Percentiles rank a stretch among this genome's conserved stretches.
phyloP scores from a whole-genome alignment of 2,113 vertebrate species.

The Egretta garzetta region DNA sequence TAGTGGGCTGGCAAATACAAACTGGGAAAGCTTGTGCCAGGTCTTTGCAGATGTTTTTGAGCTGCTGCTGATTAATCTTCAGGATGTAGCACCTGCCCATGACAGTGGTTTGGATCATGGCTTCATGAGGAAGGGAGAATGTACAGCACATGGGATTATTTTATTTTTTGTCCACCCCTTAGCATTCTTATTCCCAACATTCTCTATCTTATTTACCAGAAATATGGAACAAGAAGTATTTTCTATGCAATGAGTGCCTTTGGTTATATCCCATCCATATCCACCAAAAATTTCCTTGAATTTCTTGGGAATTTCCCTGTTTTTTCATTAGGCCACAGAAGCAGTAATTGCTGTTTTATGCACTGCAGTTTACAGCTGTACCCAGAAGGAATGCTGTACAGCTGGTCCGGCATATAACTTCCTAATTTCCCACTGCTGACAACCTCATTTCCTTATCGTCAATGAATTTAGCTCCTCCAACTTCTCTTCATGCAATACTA shows the following conservation, averaged over 20 bases:
- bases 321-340: not conserved
- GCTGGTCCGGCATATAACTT: not conserved
- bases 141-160: not conserved
- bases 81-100: not conserved
- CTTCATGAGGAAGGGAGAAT: not conserved
- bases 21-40: not conserved
- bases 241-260: not conserved
- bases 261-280: not conserved
- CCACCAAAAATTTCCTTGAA: not conserved
- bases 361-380: not conserved
- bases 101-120: not conserved
- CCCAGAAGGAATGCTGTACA: not conserved
- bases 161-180: not conserved
- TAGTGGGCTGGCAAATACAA: not conserved
- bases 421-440: not conserved
- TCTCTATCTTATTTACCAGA: not conserved
- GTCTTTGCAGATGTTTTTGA: slow-evolving; percentile 22
- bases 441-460: not conserved
- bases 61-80: slow-evolving; percentile 16
- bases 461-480: not conserved
- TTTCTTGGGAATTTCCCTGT: not conserved
- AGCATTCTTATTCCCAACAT: not conserved
- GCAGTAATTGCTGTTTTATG: not conserved
- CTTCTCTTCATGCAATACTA: not conserved
- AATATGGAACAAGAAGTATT: not conserved